Evolutionary conservation across 2,113 vertebrate species (phyloP), one percentile per base, ranked within the genome.

Genomic region (Lagopus leucura): DNA sequence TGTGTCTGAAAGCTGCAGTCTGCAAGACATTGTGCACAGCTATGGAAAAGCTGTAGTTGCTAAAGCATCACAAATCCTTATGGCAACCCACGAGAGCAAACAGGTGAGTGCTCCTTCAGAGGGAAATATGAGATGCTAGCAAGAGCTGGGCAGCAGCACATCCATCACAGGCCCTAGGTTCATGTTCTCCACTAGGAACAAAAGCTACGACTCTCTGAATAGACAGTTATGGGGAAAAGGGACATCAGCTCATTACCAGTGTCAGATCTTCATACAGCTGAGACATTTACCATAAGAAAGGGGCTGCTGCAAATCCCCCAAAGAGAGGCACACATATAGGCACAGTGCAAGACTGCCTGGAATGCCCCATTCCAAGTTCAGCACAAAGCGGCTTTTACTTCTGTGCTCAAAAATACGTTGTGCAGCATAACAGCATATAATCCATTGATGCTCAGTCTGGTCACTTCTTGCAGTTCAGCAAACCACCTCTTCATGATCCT

Each of bases 1-100:
- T 96, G 89, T 92, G 83, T 61, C 77, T 43, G 61, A 90, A 92
- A 85, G 79, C 55, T 76, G 88, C 69, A 71, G 82, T 60, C 27
- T 63, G 66, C n/a, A 87, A 27, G 81, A 84, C 70, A 20, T 28
- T 9, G 38, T 19, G 82, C 55, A 80, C 32, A 58, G 24, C 60
- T 30, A 6, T 11, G 50, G 50, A 82, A 73, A 61, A 85, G 25
- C 54, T 85, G 25, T 54, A 63, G 71, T n/a, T 70, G 60, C 82
- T 76, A 54, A 36, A 55, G 64, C 11, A 9, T 57, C 82, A 66
- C 45, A 52, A 67, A 60, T 38, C 75, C 64, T 80, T 78, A 66
- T 12, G 17, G 32, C 79, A 89, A 66, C 14, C 30, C 6, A 1
- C 14, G 66, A 86, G 14, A 77, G 28, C 50, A 74, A 70, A 92